Evolutionary conservation across 64 coral and sea anemone genomes (phyloP), one percentile per base, ranked within the genome.

Genomic region (Acropora yongei): DNA sequence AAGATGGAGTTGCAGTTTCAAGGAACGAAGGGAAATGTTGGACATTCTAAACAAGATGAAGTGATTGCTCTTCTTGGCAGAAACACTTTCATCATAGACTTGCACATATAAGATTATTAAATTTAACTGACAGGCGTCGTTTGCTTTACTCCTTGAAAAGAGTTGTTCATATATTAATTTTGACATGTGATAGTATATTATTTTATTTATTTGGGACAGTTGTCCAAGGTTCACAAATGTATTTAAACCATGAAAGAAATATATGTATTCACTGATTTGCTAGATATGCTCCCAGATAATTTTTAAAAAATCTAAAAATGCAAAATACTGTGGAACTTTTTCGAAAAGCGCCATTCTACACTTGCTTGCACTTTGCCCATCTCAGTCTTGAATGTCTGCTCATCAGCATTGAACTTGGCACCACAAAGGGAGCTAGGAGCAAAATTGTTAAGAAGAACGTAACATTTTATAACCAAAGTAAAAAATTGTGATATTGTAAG

Each of bases 11-110:
- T 78, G 20, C 68, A 89, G 41, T 78, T 89, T 47, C 51, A 78
- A 65, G 76, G 80, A 86, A 46, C 19, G 72, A 42, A 92, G 75
- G 46, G 66, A 80, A 63, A 78, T 92, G 49, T 65, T 86, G 12
- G 3, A 66, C 1, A 8, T 77, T 58, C 2, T 89, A 19, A 79
- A 78, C 18, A 75, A 89, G 14, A 47, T 6, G 49, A 18, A 44
- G 55, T 74, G 30, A 41, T 71, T 44, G 67, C 67, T 30, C 67
- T 71, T 71, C 67, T 71, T 71, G 18, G 67, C 67, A 71, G 67
- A 71, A 71, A 71, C 13, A 0, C 67, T 71, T 87, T 87, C 43
- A 0, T 50, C 17, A 44, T 72, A 46, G 47, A 40, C 84, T 20
- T 55, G 51, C 51, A 55, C 51, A 10, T 55, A 55, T 55, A 55